A percentile compares a stretch with the other conserved stretches of the same genome.
Evolutionary conservation across 1,140 invertebrate genomes (phyloP).

Genomic region (Leptopilina boulardi): DNA sequence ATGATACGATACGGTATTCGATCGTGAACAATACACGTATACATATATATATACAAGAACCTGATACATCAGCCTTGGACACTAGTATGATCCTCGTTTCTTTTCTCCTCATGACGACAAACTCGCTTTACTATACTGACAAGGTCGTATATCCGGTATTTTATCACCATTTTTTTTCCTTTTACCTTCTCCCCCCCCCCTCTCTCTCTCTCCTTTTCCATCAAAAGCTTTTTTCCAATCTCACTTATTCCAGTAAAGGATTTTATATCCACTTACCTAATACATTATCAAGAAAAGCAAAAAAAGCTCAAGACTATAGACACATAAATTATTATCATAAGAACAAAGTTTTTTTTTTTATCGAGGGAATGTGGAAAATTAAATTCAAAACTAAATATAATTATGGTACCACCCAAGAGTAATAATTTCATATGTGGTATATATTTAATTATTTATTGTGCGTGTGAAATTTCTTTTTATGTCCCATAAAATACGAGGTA

Average conservation of each 20-base stretch:
- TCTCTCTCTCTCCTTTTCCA: slow-evolving; percentile 30
- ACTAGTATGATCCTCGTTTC: not conserved
- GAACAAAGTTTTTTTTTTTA: too few species aligned
- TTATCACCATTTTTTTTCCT: not conserved
- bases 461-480: too few species aligned
- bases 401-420: too few species aligned
- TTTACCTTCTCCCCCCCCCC: too few species aligned
- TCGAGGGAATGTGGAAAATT: too few species aligned
- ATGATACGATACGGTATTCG: slow-evolving; percentile 49
- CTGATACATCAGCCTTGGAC: slow-evolving; percentile 57
- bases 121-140: slow-evolving; percentile 24
- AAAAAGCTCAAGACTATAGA: not conserved
- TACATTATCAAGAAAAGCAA: not conserved
- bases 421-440: too few species aligned
- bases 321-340: not conserved
- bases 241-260: not conserved
- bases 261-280: not conserved
- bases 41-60: slow-evolving; percentile 47
- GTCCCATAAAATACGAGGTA: too few species aligned
- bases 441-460: too few species aligned
- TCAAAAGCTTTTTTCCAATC: not conserved
- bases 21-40: slow-evolving; percentile 50
- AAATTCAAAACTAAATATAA: too few species aligned
- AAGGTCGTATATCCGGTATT: slow-evolving; percentile 34
- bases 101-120: not conserved